Percentiles rank a stretch among this genome's conserved stretches.
Evolutionary conservation across 2,888 invertebrate genomes (phyloP).

Genomic region (Coleophora deauratella): DNA sequence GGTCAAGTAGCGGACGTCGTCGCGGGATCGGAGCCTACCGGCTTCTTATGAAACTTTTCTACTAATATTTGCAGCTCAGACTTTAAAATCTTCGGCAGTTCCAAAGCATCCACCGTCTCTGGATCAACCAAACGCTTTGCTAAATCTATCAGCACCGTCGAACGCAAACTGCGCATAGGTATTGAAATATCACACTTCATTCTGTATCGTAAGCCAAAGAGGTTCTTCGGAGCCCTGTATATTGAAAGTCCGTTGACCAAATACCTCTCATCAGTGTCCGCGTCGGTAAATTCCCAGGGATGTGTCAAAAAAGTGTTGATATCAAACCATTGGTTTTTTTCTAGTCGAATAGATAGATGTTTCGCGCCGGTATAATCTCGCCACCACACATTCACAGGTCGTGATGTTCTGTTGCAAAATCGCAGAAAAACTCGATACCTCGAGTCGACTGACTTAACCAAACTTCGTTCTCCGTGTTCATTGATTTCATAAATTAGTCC

Average conservation of each 20-base stretch:
- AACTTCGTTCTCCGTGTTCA: conserved; percentile 38
- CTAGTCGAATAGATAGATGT: conserved; percentile 75
- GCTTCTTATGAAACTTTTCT: conserved; percentile 12
- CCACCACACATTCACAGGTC: conserved; percentile 81
- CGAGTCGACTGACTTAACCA: conserved; percentile 47
- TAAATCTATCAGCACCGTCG: conserved; percentile 55
- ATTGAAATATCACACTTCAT: conserved; percentile 69
- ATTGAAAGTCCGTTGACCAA: conserved; percentile 69
- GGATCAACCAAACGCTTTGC: conserved; percentile 41
- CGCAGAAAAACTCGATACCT: conserved; percentile 38
- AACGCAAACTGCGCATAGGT: conserved; percentile 62
- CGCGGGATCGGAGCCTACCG: not conserved
- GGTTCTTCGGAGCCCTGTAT: conserved; percentile 52
- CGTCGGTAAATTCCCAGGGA: conserved; percentile 88
- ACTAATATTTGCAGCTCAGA: conserved; percentile 41
- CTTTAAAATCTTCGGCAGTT: conserved; percentile 52
- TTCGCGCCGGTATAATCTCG: conserved; percentile 80
- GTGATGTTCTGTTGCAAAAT: conserved; percentile 44
- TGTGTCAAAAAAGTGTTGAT: conserved; percentile 86
- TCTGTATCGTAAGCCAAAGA: conserved; percentile 42
- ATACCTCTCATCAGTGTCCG: conserved; percentile 77
- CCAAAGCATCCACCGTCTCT: conserved; percentile 40
- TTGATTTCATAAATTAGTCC: conserved; percentile 42
- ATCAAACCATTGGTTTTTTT: conserved; percentile 70
- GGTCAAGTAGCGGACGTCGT: no score